A percentile compares a stretch with the other conserved stretches of the same genome.
These are phyloP conservation scores for Philereme vetulata DNA, from an alignment of 2,888 invertebrate species.

Conservation along the genomic window DNA sequence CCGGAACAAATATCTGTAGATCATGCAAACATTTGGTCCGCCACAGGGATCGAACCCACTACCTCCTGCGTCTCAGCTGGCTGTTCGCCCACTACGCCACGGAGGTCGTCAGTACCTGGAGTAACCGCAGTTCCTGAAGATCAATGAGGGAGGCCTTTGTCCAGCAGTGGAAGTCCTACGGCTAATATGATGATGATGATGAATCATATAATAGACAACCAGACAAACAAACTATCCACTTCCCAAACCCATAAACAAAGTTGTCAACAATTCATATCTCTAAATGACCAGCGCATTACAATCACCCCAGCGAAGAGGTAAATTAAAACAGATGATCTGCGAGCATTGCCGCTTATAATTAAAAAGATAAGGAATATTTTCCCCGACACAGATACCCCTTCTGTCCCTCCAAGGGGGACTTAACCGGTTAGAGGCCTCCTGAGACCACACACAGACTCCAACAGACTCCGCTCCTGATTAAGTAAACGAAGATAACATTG, in stretches of 20 bases:
- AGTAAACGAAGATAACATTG: constrained; percentile 83
- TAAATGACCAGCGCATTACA: constrained; percentile 15
- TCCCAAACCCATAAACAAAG: not conserved
- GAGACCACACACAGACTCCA: constrained; percentile 70
- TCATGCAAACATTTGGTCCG: too few species aligned
- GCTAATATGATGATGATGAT: too few species aligned
- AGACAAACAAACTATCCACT: too few species aligned
- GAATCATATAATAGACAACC: too few species aligned
- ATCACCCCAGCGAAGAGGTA: constrained; percentile 43
- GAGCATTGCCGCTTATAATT: constrained; percentile 76
- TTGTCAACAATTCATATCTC: constrained; percentile 19
- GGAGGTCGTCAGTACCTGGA: too few species aligned
- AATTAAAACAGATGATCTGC: constrained; percentile 82
- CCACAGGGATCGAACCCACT: too few species aligned
- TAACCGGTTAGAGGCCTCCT: constrained; percentile 72
- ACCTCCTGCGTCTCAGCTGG: too few species aligned
- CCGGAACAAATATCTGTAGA: too few species aligned
- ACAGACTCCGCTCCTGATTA: constrained; percentile 76
- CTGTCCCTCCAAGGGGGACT: constrained; percentile 34
- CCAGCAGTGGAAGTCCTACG: too few species aligned
- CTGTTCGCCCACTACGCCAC: too few species aligned
- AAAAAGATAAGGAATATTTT: constrained; percentile 83
- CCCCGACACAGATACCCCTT: constrained; percentile 73
- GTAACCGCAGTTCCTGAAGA: too few species aligned
- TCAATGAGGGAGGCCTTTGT: too few species aligned